Conservation (phyloP, 2,113 vertebrate genomes). For the Brachyistius frenatus region DNA sequence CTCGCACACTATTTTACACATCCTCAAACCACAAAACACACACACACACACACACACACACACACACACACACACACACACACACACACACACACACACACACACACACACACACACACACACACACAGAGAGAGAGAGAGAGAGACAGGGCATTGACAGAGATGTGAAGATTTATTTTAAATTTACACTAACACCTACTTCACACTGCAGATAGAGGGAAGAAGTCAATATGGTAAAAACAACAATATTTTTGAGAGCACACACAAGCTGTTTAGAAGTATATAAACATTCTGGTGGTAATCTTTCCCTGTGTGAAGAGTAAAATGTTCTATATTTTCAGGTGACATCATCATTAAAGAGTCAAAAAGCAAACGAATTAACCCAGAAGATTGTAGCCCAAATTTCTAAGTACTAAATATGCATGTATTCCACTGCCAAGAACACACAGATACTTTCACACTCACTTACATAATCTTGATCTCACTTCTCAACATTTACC, state of each 20-base stretch:
- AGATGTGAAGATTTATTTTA: slow-evolving; percentile 14
- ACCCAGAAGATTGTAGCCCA: neutral
- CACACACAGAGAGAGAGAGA: neutral
- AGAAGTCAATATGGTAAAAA: slow-evolving; percentile 8
- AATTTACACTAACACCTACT: neutral
- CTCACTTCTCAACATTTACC: slow-evolving; percentile 6
- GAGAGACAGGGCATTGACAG: neutral
- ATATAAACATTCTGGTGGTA: no score
- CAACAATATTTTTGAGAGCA: no score
- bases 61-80: slow-evolving; percentile 5
- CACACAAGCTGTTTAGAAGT: neutral
- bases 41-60: slow-evolving; percentile 5
- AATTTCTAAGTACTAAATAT: neutral
- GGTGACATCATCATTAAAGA: neutral
- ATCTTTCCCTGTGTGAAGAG: neutral
- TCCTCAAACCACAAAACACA: slow-evolving; percentile 17
- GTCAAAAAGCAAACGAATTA: neutral
- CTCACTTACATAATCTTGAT: neutral
- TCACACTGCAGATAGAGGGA: neutral
- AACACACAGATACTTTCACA: slow-evolving; percentile 10
- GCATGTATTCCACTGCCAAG: neutral
- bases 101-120: slow-evolving; percentile 10
- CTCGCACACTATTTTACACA: slow-evolving; percentile 36
- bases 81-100: neutral
- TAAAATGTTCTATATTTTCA: neutral